Conservation (phyloP, 1,140 invertebrate species). For the Kradibia gibbosae region DNA sequence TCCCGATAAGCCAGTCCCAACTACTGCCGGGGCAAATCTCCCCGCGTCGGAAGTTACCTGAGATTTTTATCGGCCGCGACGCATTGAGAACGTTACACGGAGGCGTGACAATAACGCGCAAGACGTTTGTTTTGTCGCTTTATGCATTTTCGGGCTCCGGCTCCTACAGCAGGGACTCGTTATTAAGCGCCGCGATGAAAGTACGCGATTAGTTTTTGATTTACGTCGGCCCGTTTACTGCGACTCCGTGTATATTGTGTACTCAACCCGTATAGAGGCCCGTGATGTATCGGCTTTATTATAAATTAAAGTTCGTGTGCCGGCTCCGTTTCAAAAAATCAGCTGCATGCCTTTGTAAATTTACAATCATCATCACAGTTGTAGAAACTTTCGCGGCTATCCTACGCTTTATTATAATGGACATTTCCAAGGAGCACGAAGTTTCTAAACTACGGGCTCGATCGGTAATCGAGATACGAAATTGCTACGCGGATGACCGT, state of each 20-base stretch:
- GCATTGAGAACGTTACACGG: neutral
- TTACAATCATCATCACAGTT: neutral
- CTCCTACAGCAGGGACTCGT: neutral
- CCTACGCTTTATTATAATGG: neutral
- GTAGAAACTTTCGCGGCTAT: neutral
- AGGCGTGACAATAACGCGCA: neutral
- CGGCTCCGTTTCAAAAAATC: neutral
- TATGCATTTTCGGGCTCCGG: neutral
- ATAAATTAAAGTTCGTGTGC: neutral
- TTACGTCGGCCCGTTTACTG: neutral
- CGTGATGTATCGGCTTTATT: neutral
- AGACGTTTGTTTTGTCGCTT: neutral
- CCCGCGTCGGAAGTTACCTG: neutral
- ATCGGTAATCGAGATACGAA: neutral
- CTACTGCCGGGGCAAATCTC: neutral
- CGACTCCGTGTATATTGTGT: neutral
- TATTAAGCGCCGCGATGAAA: neutral
- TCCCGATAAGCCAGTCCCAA: neutral
- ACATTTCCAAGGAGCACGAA: neutral
- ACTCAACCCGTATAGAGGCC: neutral
- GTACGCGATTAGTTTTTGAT: conserved; percentile 24
- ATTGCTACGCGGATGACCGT: neutral
- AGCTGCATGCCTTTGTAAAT: neutral
- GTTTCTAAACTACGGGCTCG: neutral
- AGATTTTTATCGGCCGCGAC: neutral